These are phyloP conservation scores for Anthrax anthrax DNA, from an alignment of 2,888 invertebrate species.

Conservation along the genomic window DNA sequence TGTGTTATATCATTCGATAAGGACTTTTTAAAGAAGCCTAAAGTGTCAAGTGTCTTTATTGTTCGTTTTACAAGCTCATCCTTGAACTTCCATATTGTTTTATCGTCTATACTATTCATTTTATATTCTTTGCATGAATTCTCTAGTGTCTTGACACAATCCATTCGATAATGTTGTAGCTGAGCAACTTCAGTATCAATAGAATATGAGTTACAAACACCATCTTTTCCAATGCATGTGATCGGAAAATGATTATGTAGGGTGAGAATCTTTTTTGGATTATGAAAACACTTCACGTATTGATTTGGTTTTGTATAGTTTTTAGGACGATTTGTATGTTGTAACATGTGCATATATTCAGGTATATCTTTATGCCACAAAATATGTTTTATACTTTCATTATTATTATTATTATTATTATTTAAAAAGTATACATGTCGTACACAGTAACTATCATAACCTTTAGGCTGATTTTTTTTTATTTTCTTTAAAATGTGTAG, in stretches of 20 bases:
- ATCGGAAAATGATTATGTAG: neutral
- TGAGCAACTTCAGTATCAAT: neutral
- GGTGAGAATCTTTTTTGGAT: neutral
- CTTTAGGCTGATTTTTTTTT: too few relatives aligned
- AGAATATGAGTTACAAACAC: neutral
- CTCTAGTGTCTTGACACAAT: neutral
- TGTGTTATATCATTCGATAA: neutral
- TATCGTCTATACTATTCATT: neutral
- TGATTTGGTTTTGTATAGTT: too few relatives aligned
- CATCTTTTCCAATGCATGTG: neutral
- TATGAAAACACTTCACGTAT: neutral
- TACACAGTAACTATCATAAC: too few relatives aligned
- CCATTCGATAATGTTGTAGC: neutral
- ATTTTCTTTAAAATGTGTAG: too few relatives aligned
- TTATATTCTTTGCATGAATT: neutral
- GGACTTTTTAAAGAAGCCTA: neutral
- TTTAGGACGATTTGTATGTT: too few relatives aligned
- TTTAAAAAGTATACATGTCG: too few relatives aligned
- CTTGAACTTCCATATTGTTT: neutral
- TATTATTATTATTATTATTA: too few relatives aligned
- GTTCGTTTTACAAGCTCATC: neutral
- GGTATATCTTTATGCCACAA: too few relatives aligned
- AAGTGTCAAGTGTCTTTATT: neutral
- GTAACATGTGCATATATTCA: neutral
- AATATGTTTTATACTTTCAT: too few relatives aligned